Base-by-base conservation (phyloP, 2,797 vertebrate species). In the Orestias chungarensis region DNA sequence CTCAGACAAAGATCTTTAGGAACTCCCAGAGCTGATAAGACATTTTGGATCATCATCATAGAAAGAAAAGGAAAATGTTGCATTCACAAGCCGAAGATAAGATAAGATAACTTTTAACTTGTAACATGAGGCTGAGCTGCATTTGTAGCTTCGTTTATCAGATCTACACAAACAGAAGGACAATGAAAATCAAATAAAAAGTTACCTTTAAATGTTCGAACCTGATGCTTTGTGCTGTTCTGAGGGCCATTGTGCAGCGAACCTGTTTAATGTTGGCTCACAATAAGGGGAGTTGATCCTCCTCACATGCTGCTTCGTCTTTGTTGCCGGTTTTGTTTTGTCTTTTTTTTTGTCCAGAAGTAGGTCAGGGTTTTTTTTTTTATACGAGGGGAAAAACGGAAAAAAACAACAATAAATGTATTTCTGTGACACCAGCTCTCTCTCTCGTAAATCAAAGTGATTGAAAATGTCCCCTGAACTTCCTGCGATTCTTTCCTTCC, bases 401-500 rank as follows among this genome's bases (percentile, higher is more conserved):
- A 29, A 5, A 33, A 62, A 59, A 33, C 2, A n/a, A 52, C 54
- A 64, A 40, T 50, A 68, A 54, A 66, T 73, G 67, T 25, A 61
- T 59, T 43, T 79, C 70, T 40, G 68, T 23, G 57, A 66, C 54
- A 29, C 35, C 73, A 65, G 47, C 82, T 77, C 66, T 43, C 54
- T 86, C 68, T 81, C 71, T 64, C n/a, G n/a, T 68, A 77, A 82
- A 80, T 84, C 74, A 87, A 89, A 86, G 68, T 76, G 35, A 75
- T 80, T 75, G 68, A 81, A 74, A 81, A 75, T 73, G 17, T 75
- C 72, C 68, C 47, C 33, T 57, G 62, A 75, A 86, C 86, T 93
- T 94, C 92, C 93, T 79, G 43, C 78, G 10, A 93, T 93, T 93
- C 87, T 89, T 92, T 72, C 67, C 66, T 50, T 88, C 91, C 12